A percentile compares a stretch with the other conserved stretches of the same genome.
Conservation (phyloP, 1,140 invertebrate genomes). For the Marisa cornuarietis region DNA sequence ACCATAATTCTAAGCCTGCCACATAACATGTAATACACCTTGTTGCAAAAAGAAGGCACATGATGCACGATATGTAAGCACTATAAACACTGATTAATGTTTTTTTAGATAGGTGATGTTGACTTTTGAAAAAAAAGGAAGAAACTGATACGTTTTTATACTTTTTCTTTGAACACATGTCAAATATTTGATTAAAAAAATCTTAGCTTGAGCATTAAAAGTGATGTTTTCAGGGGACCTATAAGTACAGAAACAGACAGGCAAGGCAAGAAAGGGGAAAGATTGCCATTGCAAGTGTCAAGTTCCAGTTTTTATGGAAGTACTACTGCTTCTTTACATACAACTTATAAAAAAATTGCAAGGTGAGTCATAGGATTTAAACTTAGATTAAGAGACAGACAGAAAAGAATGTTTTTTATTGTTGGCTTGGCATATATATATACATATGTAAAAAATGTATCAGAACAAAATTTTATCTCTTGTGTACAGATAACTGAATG, state of each 20-base stretch:
- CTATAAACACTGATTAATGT: background rate
- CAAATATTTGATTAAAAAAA: background rate
- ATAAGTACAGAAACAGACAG: background rate
- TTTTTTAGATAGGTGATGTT: too few relatives aligned
- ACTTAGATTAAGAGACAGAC: too few relatives aligned
- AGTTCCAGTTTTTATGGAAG: background rate
- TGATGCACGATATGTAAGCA: too few relatives aligned
- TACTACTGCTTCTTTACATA: background rate
- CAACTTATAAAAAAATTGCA: too few relatives aligned
- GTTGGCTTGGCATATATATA: too few relatives aligned
- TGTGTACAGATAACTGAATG: too few relatives aligned
- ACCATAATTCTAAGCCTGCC: background rate
- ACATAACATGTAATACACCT: background rate
- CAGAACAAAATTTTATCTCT: too few relatives aligned
- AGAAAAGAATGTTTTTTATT: too few relatives aligned
- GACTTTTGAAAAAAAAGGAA: too few relatives aligned
- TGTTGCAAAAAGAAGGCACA: background rate
- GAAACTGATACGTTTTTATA: background rate
- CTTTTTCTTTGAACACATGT: background rate
- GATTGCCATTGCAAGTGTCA: background rate
- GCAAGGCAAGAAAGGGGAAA: background rate
- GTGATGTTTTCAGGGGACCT: background rate
- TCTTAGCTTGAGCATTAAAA: background rate
- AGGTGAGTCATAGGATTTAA: too few relatives aligned
- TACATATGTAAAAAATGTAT: too few relatives aligned